Base-by-base conservation (phyloP, 37 sponge, comb jelly and placozoan species). In the Cliona cf. orientalis region DNA sequence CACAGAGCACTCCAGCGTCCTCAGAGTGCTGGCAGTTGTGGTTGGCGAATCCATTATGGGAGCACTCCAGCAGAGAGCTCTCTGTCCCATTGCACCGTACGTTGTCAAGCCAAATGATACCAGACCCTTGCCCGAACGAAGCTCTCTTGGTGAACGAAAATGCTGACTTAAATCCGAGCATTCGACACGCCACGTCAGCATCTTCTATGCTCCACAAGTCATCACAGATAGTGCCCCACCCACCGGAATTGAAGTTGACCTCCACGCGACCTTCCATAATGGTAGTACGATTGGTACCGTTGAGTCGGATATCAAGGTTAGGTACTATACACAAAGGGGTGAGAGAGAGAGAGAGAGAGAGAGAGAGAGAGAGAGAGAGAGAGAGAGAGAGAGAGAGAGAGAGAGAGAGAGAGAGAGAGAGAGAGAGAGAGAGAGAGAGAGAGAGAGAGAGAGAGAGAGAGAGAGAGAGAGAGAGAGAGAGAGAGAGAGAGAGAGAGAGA, bases 221-320 rank as follows among this genome's bases (percentile, higher is more conserved):
- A 29, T 80, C 82, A 69, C 88, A 86, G n/a, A 91, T 46, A 17
- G 82, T 86, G 35, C 88, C 91, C 91, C 91, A 86, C 61, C 76
- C 76, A 32, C 44, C 29, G n/a, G 72, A 72, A 35, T 85, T 81
- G 75, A 76, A 91, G 74, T 85, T 80, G 26, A 91, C 71, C 35
- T 90, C 88, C 69, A 91, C 78, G 25, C 91, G 75, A 14, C 87
- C 81, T 0, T 7, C 34, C 21, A n/a, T 23, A 29, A 62, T 19
- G 34, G 26, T 34, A 0, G 45, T 28, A 35, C 32, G 23, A 35
- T 32, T 58, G 31, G 36, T 53, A 38, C 83, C 83, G 21, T 21
- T 35, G 14, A 83, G 66, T 65, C 74, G n/a, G 40, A 73, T 43
- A 0, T 72, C 55, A 34, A 83, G 66, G 12, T 0, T 1, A 32